Evolutionary conservation across 1,140 invertebrate species (phyloP).

Genomic region (Mylabris phalerata): DNA sequence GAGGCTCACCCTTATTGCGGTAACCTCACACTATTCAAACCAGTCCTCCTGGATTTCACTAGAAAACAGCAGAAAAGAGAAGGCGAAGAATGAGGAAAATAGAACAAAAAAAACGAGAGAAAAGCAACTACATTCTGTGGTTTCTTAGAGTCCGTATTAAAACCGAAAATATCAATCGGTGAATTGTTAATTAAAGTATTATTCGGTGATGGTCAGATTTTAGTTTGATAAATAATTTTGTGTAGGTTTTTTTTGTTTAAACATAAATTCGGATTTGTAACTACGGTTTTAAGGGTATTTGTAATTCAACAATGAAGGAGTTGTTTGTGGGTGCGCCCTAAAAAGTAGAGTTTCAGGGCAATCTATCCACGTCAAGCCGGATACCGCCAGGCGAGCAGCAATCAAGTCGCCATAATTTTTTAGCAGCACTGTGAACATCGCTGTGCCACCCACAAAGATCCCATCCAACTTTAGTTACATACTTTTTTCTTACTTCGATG

Average conservation of each 20-base stretch:
- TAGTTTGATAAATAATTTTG: too few relatives aligned
- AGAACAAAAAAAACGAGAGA: not conserved
- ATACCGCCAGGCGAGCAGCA: constrained; percentile 4
- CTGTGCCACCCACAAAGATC: too few relatives aligned
- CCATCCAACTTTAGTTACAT: too few relatives aligned
- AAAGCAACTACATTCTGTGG: too few relatives aligned
- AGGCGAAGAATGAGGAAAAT: not conserved
- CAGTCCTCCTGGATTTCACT: too few relatives aligned
- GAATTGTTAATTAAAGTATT: too few relatives aligned
- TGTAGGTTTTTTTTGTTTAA: too few relatives aligned
- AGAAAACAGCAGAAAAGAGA: not conserved
- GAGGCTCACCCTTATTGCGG: constrained; percentile 15
- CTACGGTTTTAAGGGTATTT: constrained; percentile 3
- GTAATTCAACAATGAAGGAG: constrained; percentile 12
- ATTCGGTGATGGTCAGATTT: too few relatives aligned
- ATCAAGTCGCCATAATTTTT: constrained; percentile 10
- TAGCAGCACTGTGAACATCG: not conserved
- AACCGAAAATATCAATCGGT: too few relatives aligned
- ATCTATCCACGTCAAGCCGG: constrained; percentile 10
- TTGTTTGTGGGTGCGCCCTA: constrained; percentile 7
- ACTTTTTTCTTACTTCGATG: too few relatives aligned
- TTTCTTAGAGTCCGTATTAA: too few relatives aligned
- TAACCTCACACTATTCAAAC: not conserved
- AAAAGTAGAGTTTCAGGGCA: constrained; percentile 3
- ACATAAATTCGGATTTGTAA: too few relatives aligned